Evolutionary conservation across 2,888 invertebrate genomes (phyloP).

Genomic region (Schrankia costaestrigalis): DNA sequence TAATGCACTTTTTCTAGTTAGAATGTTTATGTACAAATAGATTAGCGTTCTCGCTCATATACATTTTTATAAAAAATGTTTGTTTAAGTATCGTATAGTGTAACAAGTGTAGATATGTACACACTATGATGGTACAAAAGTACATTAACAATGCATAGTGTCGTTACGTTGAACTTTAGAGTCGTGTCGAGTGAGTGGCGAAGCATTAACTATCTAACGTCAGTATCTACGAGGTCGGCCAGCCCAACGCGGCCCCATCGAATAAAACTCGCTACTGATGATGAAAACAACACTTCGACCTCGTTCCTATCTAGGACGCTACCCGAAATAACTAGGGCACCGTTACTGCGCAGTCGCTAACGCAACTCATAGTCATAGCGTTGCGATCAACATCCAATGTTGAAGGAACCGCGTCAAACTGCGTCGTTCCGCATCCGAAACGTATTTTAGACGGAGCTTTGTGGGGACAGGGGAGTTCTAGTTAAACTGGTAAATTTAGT

Average conservation of each 20-base stretch:
- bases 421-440: conserved; percentile 9
- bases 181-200: conserved; percentile 33
- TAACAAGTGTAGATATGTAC: too few species aligned
- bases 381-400: conserved; percentile 41
- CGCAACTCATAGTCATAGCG: conserved; percentile 50
- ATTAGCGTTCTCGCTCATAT: too few species aligned
- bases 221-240: conserved; percentile 55
- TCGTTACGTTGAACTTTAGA: too few species aligned
- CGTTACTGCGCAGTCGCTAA: conserved; percentile 71
- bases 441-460: conserved; percentile 3
- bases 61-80: too few species aligned
- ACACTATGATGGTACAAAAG: neutral
- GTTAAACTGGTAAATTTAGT: conserved; percentile 33
- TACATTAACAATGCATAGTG: neutral
- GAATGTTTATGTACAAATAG: too few species aligned
- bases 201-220: conserved; percentile 44
- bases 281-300: conserved; percentile 73
- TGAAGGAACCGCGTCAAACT: conserved; percentile 34
- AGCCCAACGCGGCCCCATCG: conserved; percentile 71
- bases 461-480: conserved; percentile 31
- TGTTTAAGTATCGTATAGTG: too few species aligned
- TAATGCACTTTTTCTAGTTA: too few species aligned
- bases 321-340: conserved; percentile 78
- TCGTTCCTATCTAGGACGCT: conserved; percentile 72
- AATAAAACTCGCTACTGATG: conserved; percentile 65